Evolutionary conservation across 92 coral and sea anemone species (phyloP).

Genomic region (Metridium senile): DNA sequence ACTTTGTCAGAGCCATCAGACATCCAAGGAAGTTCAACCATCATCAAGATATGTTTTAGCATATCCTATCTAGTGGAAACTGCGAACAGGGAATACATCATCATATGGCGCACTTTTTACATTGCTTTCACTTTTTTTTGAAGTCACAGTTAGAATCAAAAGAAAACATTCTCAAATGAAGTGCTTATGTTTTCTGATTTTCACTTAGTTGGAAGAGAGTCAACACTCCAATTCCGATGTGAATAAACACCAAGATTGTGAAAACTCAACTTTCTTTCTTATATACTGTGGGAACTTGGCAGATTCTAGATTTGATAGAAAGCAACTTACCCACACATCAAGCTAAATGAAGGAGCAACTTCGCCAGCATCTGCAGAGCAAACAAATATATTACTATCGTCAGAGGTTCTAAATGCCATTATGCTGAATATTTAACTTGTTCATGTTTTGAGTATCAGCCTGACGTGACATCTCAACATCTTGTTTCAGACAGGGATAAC

Average conservation of each 20-base stretch:
- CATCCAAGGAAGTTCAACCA: slow-evolving; percentile 89
- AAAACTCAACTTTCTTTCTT: no score
- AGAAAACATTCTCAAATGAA: no score
- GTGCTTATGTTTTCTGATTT: no score
- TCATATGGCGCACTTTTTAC: slow-evolving; percentile 43
- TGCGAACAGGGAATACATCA: slow-evolving; percentile 89
- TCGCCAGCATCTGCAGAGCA: background rate
- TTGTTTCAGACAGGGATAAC: slow-evolving; percentile 88
- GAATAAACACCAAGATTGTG: no score
- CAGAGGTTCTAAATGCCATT: background rate
- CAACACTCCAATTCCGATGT: no score
- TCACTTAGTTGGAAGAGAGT: no score
- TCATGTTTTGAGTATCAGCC: slow-evolving; percentile 55
- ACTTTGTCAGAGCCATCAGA: slow-evolving; percentile 69
- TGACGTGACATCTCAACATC: slow-evolving; percentile 89
- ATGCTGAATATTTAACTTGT: no score
- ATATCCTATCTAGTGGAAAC: slow-evolving; percentile 84
- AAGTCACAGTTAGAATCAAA: no score
- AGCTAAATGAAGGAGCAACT: background rate
- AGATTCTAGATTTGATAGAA: no score
- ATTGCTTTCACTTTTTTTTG: no score
- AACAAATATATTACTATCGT: background rate
- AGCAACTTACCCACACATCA: background rate
- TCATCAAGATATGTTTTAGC: slow-evolving; percentile 67
- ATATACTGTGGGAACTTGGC: no score